phyloP scores from a whole-genome alignment of 2,113 vertebrate species.

The Scalopus aquaticus region DNA sequence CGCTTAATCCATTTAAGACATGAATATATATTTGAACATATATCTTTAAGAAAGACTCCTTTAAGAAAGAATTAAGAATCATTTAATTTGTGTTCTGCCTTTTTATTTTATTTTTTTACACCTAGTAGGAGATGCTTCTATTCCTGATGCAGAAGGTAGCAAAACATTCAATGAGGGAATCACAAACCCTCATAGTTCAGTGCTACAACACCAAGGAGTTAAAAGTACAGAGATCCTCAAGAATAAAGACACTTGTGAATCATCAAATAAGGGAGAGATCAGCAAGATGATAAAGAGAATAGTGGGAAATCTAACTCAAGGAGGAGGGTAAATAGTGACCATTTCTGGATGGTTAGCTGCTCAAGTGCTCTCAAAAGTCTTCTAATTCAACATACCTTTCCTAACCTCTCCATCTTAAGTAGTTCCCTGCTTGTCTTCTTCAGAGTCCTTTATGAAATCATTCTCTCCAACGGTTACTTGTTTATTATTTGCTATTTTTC shows the following conservation, averaged over 20 bases:
- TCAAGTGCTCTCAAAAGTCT: not conserved
- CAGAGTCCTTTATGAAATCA: not conserved
- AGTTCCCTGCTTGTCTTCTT: no score
- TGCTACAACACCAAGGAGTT: not conserved
- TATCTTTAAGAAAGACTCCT: not conserved
- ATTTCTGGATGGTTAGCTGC: accelerated
- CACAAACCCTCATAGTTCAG: not conserved
- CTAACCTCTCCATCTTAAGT: not conserved
- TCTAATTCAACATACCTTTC: not conserved
- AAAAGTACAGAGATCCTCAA: not conserved
- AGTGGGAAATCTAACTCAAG: not conserved
- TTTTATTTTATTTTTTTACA: not conserved
- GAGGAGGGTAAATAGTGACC: no score
- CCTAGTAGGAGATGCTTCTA: not conserved
- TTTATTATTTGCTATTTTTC: not conserved
- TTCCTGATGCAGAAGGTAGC: not conserved
- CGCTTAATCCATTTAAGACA: not conserved
- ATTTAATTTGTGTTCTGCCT: not conserved
- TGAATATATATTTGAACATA: not conserved
- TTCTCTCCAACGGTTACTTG: not conserved
- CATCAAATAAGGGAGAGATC: not conserved
- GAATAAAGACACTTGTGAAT: not conserved
- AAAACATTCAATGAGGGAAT: not conserved
- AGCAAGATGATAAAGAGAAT: not conserved
- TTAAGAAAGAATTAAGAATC: not conserved